A percentile compares a stretch with the other conserved stretches of the same genome.
Conservation (phyloP, 1,140 invertebrate genomes). For the Drosophila watanabei region DNA sequence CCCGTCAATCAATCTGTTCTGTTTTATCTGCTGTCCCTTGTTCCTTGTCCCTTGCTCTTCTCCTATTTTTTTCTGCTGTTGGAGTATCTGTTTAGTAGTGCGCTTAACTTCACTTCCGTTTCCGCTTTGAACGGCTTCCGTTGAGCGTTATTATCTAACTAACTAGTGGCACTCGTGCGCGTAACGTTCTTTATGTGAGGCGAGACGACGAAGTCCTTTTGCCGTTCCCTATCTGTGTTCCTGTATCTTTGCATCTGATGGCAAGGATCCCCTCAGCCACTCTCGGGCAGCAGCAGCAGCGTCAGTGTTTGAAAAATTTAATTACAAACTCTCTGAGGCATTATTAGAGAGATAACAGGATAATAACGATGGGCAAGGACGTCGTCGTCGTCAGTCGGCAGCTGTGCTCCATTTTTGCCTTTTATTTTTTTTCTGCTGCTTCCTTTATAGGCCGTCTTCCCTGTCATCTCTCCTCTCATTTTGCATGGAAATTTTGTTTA, state of each 20-base stretch:
- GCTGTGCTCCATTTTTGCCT: slow-evolving; percentile 66
- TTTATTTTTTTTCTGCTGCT: slow-evolving; percentile 2
- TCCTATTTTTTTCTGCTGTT: slow-evolving; percentile 13
- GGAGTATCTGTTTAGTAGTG: slow-evolving; percentile 82
- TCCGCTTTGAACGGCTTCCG: slow-evolving; percentile 80
- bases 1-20: slow-evolving; percentile 33
- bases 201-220: slow-evolving; percentile 7
- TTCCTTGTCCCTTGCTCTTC: not conserved
- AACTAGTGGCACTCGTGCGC: slow-evolving; percentile 83
- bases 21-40: slow-evolving; percentile 4
- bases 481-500: slow-evolving; percentile 72
- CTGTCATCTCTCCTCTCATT: slow-evolving; percentile 40
- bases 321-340: slow-evolving; percentile 84
- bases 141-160: slow-evolving; percentile 82
- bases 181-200: slow-evolving; percentile 73
- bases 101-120: slow-evolving; percentile 83
- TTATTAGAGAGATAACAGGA: slow-evolving; percentile 84
- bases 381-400: slow-evolving; percentile 43
- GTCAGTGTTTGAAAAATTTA: slow-evolving; percentile 80
- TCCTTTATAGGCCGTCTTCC: slow-evolving; percentile 59
- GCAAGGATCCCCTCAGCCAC: slow-evolving; percentile 23
- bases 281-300: slow-evolving; percentile 14
- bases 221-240: slow-evolving; percentile 22
- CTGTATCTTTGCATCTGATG: slow-evolving; percentile 49
- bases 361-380: slow-evolving; percentile 82